These are phyloP conservation scores for Asobara japonica DNA, from an alignment of 1,140 invertebrate genomes.

Conservation along the genomic window DNA sequence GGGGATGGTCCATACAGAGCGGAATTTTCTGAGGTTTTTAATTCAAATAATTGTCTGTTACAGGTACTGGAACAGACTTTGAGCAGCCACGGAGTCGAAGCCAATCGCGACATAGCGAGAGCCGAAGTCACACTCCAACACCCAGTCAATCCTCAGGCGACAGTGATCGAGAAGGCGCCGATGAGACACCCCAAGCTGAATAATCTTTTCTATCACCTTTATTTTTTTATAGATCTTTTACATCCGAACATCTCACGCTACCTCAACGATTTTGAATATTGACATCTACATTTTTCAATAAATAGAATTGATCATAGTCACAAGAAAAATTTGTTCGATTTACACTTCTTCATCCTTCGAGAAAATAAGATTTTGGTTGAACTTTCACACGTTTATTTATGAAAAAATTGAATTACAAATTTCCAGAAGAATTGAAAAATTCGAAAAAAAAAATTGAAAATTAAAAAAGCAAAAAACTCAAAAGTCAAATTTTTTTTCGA, in stretches of 20 bases:
- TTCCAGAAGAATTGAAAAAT: too few species aligned
- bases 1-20: too few species aligned
- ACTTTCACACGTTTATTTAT: too few species aligned
- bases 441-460: too few species aligned
- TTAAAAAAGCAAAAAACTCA: too few species aligned
- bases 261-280: neutral
- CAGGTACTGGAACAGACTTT: constrained; percentile 20
- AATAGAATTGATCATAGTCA: constrained; percentile 6
- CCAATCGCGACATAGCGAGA: constrained; percentile 28
- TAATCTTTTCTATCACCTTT: constrained; percentile 19
- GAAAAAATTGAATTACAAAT: too few species aligned
- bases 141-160: constrained; percentile 46
- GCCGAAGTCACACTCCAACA: constrained; percentile 32
- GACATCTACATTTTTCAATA: neutral
- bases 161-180: constrained; percentile 43
- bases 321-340: too few species aligned
- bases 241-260: neutral
- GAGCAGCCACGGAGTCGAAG: constrained; percentile 35
- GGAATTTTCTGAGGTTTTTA: too few species aligned
- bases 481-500: too few species aligned
- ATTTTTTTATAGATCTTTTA: constrained; percentile 20
- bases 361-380: too few species aligned
- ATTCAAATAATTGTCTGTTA: too few species aligned
- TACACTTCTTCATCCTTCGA: too few species aligned
- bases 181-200: constrained; percentile 30